Evolutionary conservation across 2,888 invertebrate species (phyloP).

Genomic region (Rhogogaster chlorosoma): DNA sequence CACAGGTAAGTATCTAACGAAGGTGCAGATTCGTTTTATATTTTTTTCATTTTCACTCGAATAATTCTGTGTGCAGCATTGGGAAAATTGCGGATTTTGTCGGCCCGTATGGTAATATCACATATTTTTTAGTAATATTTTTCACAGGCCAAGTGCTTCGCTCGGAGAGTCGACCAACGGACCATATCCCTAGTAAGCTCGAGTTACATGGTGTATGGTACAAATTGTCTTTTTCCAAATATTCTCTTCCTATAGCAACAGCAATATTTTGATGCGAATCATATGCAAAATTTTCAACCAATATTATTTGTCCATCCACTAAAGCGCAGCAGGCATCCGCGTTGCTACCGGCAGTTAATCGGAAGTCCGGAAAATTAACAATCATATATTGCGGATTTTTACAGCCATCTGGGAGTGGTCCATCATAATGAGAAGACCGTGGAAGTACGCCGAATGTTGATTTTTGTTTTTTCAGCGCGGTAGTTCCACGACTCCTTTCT

Average conservation of each 20-base stretch:
- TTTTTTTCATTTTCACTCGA: too few species aligned
- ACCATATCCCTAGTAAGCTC: background rate
- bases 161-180: background rate
- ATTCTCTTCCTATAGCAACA: background rate
- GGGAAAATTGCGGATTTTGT: background rate
- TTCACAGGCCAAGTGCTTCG: background rate
- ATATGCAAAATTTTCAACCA: background rate
- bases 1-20: too few species aligned
- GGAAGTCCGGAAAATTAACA: background rate
- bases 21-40: too few species aligned
- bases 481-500: background rate
- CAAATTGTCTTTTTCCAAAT: background rate
- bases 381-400: background rate
- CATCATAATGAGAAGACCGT: background rate
- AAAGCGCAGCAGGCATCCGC: conserved; percentile 1
- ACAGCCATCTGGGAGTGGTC: background rate
- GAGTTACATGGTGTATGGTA: background rate
- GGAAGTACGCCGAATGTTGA: background rate
- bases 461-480: background rate
- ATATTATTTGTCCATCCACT: background rate
- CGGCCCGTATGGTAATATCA: background rate
- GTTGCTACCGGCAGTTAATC: background rate
- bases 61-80: background rate
- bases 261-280: background rate
- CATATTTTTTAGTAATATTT: background rate